Percentiles rank a stretch among this genome's conserved stretches.
These are phyloP conservation scores for Chiroxiphia lanceolata DNA, from an alignment of 2,797 vertebrate species.

Conservation along the genomic window DNA sequence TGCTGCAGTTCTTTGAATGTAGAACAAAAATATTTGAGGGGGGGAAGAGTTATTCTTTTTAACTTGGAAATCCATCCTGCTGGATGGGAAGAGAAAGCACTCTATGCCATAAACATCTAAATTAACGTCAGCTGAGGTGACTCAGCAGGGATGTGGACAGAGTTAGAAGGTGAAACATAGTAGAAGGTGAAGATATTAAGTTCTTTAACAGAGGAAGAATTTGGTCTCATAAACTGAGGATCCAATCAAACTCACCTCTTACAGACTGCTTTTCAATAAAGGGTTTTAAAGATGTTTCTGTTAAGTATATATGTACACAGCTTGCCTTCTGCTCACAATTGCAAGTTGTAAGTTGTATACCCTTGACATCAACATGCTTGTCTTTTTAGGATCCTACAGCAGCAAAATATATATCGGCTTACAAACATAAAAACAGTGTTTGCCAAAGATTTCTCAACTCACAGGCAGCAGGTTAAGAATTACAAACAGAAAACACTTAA, in stretches of 20 bases:
- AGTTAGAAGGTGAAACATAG: not conserved
- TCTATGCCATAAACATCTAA: not conserved
- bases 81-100: not conserved
- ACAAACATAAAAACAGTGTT: not conserved
- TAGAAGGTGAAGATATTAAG: not conserved
- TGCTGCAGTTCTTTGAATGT: not conserved
- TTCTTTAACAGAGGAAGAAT: not conserved
- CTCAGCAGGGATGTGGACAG: not conserved
- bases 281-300: not conserved
- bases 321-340: not conserved
- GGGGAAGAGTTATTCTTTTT: not conserved
- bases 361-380: not conserved
- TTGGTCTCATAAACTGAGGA: not conserved
- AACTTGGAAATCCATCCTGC: not conserved
- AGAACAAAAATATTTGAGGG: not conserved
- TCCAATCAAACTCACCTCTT: not conserved
- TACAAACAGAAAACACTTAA: not conserved
- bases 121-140: not conserved
- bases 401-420: not conserved
- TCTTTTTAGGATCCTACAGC: not conserved
- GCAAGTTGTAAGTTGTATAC: not conserved
- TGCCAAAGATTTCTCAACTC: not conserved
- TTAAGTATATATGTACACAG: not conserved
- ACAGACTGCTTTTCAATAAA: not conserved
- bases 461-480: not conserved